Evolutionary conservation across 2,113 vertebrate species (phyloP).

Genomic region (Tretioscincus oriximinensis): DNA sequence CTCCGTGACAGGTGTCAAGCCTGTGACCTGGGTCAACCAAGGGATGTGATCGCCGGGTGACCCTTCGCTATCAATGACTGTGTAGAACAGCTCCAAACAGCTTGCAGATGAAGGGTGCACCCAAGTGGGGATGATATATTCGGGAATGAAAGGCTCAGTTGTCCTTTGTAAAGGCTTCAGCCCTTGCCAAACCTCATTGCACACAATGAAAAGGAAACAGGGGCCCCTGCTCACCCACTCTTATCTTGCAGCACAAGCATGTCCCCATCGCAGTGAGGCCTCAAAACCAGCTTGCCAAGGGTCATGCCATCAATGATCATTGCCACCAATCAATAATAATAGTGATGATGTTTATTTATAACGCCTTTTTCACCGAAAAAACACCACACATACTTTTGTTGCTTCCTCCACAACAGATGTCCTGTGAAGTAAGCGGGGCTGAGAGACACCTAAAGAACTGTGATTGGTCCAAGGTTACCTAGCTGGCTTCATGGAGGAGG

Average conservation of each 20-base stretch:
- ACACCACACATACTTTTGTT: no score
- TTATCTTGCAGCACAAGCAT: neutral
- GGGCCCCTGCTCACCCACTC: neutral
- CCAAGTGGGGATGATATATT: slow-evolving; percentile 68
- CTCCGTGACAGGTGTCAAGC: slow-evolving; percentile 65
- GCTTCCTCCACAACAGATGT: no score
- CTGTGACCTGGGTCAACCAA: slow-evolving; percentile 47
- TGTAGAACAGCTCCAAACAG: slow-evolving; percentile 45
- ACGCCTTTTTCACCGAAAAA: no score
- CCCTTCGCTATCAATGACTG: slow-evolving; percentile 51
- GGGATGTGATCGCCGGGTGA: slow-evolving; percentile 62
- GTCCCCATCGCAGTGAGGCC: neutral
- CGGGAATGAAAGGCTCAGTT: slow-evolving; percentile 66
- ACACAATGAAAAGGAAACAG: slow-evolving; percentile 62
- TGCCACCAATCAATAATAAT: no score
- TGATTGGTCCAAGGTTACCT: no score
- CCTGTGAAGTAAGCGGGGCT: no score
- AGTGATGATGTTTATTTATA: no score
- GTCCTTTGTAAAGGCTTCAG: slow-evolving; percentile 52
- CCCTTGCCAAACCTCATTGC: slow-evolving; percentile 64
- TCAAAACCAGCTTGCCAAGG: no score
- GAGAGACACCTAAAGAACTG: no score
- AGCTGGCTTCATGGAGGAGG: no score
- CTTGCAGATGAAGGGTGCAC: slow-evolving; percentile 69
- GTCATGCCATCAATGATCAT: no score